These are phyloP conservation scores for Aspidiotus rigidus DNA, from an alignment of 2,888 invertebrate species.

Conservation along the genomic window DNA sequence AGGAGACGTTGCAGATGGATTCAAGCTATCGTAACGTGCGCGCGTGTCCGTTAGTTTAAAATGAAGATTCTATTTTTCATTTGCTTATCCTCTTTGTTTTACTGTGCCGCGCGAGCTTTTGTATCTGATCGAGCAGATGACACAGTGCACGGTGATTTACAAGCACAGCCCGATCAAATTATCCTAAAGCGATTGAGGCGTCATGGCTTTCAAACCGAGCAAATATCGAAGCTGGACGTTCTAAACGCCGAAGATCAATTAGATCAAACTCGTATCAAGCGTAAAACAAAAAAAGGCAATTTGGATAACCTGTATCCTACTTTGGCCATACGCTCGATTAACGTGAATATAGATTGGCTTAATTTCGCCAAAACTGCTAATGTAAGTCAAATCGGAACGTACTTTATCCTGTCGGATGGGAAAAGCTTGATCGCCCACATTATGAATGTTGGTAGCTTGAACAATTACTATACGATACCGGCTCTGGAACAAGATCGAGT, in stretches of 20 bases:
- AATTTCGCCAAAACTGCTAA: slow-evolving; percentile 26
- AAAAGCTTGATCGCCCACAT: slow-evolving; percentile 22
- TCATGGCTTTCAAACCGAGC: background rate
- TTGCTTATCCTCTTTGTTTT: background rate
- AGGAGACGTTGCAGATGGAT: background rate
- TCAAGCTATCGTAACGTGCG: background rate
- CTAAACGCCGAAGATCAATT: background rate
- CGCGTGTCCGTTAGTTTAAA: background rate
- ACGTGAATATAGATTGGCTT: slow-evolving; percentile 28
- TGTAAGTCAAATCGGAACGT: slow-evolving; percentile 16
- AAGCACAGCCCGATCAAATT: slow-evolving; percentile 12
- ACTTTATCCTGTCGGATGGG: slow-evolving; percentile 24
- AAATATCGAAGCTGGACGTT: background rate
- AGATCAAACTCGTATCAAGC: slow-evolving; percentile 2
- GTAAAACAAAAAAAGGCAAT: slow-evolving; percentile 15
- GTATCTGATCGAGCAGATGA: background rate
- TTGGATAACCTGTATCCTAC: slow-evolving; percentile 20
- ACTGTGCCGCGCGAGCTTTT: background rate
- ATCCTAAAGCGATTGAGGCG: background rate
- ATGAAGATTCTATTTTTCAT: background rate
- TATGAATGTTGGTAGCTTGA: slow-evolving; percentile 19
- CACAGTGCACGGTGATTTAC: background rate
- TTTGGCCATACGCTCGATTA: slow-evolving; percentile 24
- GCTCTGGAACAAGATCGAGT: slow-evolving; percentile 29
- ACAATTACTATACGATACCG: slow-evolving; percentile 26